Base-by-base conservation (phyloP, 1,140 invertebrate genomes). In the Danaus melanippus region DNA sequence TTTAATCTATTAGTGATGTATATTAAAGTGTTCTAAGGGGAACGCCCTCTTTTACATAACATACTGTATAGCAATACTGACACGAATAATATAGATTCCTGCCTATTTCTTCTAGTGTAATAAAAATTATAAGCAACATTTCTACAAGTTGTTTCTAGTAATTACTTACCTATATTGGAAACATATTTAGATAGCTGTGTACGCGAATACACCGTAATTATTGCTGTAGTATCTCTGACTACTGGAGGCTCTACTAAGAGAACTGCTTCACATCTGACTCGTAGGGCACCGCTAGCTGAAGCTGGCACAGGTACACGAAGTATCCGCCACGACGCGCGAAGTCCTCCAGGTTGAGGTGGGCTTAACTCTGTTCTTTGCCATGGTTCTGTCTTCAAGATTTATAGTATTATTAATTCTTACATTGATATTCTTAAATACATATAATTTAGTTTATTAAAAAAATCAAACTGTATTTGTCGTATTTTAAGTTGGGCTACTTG, bases 161-260 rank as follows among this genome's bases (percentile, higher is more conserved):
- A 45, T n/a, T 43, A 62, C 71, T 56, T 64, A 84, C 79, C 82
- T 70, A 55, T 73, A 68, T 73, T 82, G 59, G 82, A 74, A 12
- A 85, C 79, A 55, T 77, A 86, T 71, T 86, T 86, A 9, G 79
- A 82, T 6, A 77, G 54, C 56, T 84, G 77, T 8, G 80, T 83
- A 8, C 66, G 69, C 8, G 80, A 83, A 52, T 76, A 74, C 41
- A 86, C 66, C 47, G 80, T 86, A 43, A 86, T 76, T 17, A 74
- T 74, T 39, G 67, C 57, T 40, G 64, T 60, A 0, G 71, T 56
- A 39, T 83, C 76, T 11, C 76, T 58, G 9, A 81, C 64, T 11
- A 86, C 80, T 0, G 83, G 80, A 1, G 80, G 83, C 52, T 82
- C 77, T 10, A 82, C 77, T 7, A 59, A 51, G 9, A 85, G 65